These are phyloP conservation scores for Cydia strobilella DNA, from an alignment of 1,140 invertebrate genomes.

Conservation along the genomic window DNA sequence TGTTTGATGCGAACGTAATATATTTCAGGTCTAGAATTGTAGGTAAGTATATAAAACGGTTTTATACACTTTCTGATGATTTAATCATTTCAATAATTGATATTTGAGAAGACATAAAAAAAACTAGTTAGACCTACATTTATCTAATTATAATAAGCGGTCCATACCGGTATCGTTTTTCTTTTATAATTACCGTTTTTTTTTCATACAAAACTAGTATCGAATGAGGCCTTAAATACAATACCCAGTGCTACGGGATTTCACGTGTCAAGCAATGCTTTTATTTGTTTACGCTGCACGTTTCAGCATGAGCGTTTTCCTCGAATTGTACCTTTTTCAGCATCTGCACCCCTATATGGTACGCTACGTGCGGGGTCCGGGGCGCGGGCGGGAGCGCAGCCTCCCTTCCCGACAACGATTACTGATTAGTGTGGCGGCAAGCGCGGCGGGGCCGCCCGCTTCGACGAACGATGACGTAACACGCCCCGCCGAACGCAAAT, in stretches of 20 bases:
- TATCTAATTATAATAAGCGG: too few species aligned
- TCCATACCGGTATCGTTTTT: too few species aligned
- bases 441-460: constrained; percentile 68
- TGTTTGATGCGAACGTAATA: too few species aligned
- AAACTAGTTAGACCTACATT: too few species aligned
- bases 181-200: too few species aligned
- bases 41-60: too few species aligned
- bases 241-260: not conserved
- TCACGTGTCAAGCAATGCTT: not conserved
- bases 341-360: constrained; percentile 45
- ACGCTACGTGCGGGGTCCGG: constrained; percentile 48
- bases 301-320: not conserved
- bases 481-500: constrained; percentile 51
- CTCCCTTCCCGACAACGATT: constrained; percentile 76
- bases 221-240: not conserved
- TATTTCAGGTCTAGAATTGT: too few species aligned
- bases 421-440: constrained; percentile 76
- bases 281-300: not conserved
- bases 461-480: constrained; percentile 45
- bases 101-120: too few species aligned
- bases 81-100: too few species aligned
- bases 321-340: constrained; percentile 45
- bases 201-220: not conserved
- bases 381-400: constrained; percentile 62
- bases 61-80: too few species aligned